A percentile compares a stretch with the other conserved stretches of the same genome.
Conservation (phyloP, 2,113 vertebrate genomes). For the Tricholaema leucomelas region DNA sequence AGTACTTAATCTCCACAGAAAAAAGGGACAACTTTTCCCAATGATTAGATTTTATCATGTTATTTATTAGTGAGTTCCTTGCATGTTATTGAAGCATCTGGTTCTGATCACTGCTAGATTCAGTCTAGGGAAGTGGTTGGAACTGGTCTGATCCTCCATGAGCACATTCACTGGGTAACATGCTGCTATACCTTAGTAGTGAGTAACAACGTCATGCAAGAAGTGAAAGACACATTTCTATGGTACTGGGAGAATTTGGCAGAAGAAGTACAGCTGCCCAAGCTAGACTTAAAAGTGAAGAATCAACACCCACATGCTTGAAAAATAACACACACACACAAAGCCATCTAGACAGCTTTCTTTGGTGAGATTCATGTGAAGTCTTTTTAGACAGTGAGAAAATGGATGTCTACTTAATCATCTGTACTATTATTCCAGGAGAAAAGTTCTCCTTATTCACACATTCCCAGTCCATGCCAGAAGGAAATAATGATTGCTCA, state of each 20-base stretch:
- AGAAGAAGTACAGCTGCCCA: neutral
- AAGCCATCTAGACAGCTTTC: neutral
- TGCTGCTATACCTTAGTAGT: neutral
- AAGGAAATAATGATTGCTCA: neutral
- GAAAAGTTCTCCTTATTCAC: neutral
- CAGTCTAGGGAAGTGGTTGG: neutral
- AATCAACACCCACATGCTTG: neutral
- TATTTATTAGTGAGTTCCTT: neutral
- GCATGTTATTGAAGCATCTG: neutral
- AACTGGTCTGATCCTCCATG: neutral
- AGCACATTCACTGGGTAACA: neutral
- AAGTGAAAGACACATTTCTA: neutral
- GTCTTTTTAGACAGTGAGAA: neutral
- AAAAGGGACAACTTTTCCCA: conserved; percentile 9
- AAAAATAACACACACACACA: neutral
- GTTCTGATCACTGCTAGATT: neutral
- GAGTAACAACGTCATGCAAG: neutral
- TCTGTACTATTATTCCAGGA: neutral
- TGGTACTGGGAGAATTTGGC: neutral
- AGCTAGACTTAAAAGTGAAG: neutral
- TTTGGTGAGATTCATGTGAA: neutral
- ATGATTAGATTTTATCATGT: neutral
- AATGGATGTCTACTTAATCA: neutral
- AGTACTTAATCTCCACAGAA: neutral
- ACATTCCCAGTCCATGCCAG: neutral